Conservation (phyloP, 1,140 invertebrate species). For the Cepaea nemoralis region DNA sequence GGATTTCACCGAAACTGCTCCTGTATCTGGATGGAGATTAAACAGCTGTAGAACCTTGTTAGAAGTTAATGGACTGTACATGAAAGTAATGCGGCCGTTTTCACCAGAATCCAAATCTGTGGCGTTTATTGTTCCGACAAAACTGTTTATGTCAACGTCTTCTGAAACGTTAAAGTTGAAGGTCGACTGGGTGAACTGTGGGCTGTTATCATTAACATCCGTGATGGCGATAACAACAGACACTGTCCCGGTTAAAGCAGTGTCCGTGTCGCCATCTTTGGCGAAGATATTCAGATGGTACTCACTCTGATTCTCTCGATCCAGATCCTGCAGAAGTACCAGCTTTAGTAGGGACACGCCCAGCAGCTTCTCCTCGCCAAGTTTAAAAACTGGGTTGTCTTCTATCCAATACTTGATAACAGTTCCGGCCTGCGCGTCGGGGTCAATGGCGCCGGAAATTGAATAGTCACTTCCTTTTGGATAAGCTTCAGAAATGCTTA, state of each 20-base stretch:
- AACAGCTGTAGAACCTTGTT: constrained; percentile 73
- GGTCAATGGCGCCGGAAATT: constrained; percentile 72
- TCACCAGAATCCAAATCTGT: constrained; percentile 59
- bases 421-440: constrained; percentile 75
- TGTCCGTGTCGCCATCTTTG: constrained; percentile 87
- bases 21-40: constrained; percentile 84
- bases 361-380: constrained; percentile 52
- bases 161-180: constrained; percentile 83
- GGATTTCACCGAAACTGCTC: constrained; percentile 81
- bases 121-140: constrained; percentile 56
- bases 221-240: constrained; percentile 58
- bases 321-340: constrained; percentile 73
- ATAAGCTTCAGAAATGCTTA: constrained; percentile 71
- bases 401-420: constrained; percentile 80
- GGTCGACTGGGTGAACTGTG: constrained; percentile 77
- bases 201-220: constrained; percentile 94
- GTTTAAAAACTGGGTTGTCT: constrained; percentile 73
- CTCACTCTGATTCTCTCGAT: constrained; percentile 89
- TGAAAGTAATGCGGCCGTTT: constrained; percentile 62
- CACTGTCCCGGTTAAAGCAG: constrained; percentile 75
- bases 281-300: constrained; percentile 90
- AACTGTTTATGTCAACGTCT: constrained; percentile 42
- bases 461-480: constrained; percentile 77
- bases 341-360: constrained; percentile 58
- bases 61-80: constrained; percentile 53